phyloP scores from a whole-genome alignment of 2,113 vertebrate genomes.

The Bostrychus sinensis region DNA sequence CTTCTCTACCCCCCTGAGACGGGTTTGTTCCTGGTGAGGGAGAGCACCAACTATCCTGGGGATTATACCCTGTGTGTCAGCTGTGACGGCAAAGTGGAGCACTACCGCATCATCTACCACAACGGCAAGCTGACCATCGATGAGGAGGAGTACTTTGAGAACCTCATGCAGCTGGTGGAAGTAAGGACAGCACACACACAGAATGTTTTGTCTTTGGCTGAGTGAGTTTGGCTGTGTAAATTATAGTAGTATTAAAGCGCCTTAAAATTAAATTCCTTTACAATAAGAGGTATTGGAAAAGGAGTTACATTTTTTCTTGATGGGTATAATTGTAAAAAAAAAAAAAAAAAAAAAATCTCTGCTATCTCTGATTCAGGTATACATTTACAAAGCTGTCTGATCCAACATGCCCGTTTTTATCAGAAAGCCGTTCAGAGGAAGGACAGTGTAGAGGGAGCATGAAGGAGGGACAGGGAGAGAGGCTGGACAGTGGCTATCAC shows the following conservation, averaged over 20 bases:
- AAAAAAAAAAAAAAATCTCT: too few relatives aligned
- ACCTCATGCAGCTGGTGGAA: slow-evolving; percentile 99
- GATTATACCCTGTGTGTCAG: slow-evolving; percentile 98
- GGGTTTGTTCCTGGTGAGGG: slow-evolving; percentile 93
- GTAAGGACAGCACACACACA: slow-evolving; percentile 76
- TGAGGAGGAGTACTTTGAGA: slow-evolving; percentile 96
- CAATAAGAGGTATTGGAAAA: too few relatives aligned
- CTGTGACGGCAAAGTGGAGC: slow-evolving; percentile 98
- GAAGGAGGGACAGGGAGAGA: slow-evolving; percentile 50
- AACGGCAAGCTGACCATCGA: slow-evolving; percentile 97
- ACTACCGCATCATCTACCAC: slow-evolving; percentile 98
- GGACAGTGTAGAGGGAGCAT: slow-evolving; percentile 26
- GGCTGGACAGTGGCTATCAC: slow-evolving; percentile 53
- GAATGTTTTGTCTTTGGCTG: neutral
- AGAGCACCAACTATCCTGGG: slow-evolving; percentile 98
- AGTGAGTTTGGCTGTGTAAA: too few relatives aligned
- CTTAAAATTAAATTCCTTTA: too few relatives aligned
- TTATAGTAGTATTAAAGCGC: too few relatives aligned
- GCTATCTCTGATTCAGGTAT: slow-evolving; percentile 13
- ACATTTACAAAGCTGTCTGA: neutral
- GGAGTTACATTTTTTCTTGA: too few relatives aligned
- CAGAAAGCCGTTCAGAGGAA: slow-evolving; percentile 42
- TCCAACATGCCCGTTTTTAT: slow-evolving; percentile 26
- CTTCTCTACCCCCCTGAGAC: slow-evolving; percentile 93
- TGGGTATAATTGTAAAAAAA: too few relatives aligned